Percentiles rank a stretch among this genome's conserved stretches.
These are phyloP conservation scores for Chondrilla cf. caribensis DNA, from an alignment of 37 sponge, comb jelly and placozoan genomes.

Conservation along the genomic window DNA sequence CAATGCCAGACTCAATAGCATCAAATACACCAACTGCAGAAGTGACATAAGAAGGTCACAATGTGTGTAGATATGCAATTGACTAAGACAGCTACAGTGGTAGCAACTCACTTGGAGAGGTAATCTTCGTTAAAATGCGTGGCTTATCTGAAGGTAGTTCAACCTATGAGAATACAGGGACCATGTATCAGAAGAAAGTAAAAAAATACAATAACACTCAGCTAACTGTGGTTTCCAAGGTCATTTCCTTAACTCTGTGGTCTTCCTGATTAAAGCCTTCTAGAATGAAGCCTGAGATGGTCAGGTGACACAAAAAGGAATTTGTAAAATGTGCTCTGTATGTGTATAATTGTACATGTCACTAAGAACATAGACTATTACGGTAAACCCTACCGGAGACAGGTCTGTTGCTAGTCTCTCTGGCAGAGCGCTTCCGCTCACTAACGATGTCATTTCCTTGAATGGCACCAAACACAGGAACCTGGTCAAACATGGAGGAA, in stretches of 20 bases:
- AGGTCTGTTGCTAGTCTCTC: constrained; percentile 53
- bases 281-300: constrained; percentile 55
- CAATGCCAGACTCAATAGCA: constrained; percentile 74
- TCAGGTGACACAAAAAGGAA: background rate
- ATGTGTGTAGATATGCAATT: background rate
- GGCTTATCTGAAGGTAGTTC: constrained; percentile 57
- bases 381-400: constrained; percentile 63
- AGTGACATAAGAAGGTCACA: background rate
- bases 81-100: background rate
- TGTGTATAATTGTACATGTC: background rate
- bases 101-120: constrained; percentile 43
- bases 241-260: background rate
- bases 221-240: constrained; percentile 8
- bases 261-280: constrained; percentile 62
- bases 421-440: constrained; percentile 67
- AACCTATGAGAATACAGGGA: background rate
- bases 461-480: constrained; percentile 59
- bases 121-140: constrained; percentile 47
- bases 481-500: constrained; percentile 12
- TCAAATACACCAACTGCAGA: constrained; percentile 53
- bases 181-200: background rate
- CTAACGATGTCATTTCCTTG: constrained; percentile 62
- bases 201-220: background rate
- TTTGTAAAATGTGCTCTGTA: background rate
- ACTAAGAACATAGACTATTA: too few relatives aligned